Conservation (phyloP, 2,888 invertebrate species). For the Drosophila mimetica region DNA sequence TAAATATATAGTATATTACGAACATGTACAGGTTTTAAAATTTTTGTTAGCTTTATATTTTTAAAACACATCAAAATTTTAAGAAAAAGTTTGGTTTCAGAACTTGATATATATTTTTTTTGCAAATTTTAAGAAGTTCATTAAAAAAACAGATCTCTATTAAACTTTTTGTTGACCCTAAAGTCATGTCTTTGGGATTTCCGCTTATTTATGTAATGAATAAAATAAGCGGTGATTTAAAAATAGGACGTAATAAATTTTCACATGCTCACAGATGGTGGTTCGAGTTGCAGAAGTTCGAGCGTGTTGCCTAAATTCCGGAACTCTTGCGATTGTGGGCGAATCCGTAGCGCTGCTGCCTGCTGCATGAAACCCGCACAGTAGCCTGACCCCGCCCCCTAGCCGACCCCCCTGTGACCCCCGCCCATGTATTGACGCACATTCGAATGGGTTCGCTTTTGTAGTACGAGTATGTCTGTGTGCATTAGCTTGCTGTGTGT, state of each 20-base stretch:
- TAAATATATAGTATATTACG: too few relatives aligned
- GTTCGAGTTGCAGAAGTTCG: slow-evolving; percentile 23
- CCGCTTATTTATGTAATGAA: neutral
- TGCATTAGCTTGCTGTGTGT: slow-evolving; percentile 39
- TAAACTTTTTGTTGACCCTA: too few relatives aligned
- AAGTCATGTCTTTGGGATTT: neutral
- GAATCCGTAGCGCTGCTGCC: slow-evolving; percentile 44
- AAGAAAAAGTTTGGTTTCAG: too few relatives aligned
- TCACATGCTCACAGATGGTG: neutral
- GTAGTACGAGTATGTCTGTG: slow-evolving; percentile 25
- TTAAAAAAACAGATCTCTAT: neutral
- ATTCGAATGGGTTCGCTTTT: slow-evolving; percentile 43
- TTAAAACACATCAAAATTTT: too few relatives aligned
- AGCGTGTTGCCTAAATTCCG: neutral
- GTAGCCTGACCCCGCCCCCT: slow-evolving; percentile 30
- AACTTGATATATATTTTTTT: too few relatives aligned
- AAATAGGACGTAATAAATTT: neutral
- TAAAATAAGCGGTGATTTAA: neutral
- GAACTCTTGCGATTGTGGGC: slow-evolving; percentile 19
- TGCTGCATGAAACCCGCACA: slow-evolving; percentile 48
- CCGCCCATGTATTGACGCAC: slow-evolving; percentile 45
- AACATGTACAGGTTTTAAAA: too few relatives aligned
- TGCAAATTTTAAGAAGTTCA: too few relatives aligned
- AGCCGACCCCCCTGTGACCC: neutral
- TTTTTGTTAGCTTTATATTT: too few relatives aligned